Base-by-base conservation (phyloP, 2,888 invertebrate species). In the Elysia crispata region DNA sequence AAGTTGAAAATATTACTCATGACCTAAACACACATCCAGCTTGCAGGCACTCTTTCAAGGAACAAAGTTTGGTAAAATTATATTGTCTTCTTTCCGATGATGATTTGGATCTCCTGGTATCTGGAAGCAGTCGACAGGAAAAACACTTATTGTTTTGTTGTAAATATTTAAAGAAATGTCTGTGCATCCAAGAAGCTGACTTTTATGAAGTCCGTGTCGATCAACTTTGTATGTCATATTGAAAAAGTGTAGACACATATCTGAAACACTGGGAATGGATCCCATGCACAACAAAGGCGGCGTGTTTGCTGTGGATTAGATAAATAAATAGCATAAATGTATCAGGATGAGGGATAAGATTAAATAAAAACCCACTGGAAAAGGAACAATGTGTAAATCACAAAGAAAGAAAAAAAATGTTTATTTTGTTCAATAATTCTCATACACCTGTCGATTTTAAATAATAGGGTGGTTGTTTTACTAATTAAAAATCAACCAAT, bases 61-160 rank as follows among this genome's bases (percentile, higher is more conserved):
- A 18, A 80, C 80, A 76, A 80, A 80, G 57, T 80, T 80, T 0
- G 80, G 80, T 25, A 76, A 72, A 31, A 80, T 76, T 3, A 80
- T 62, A 28, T 76, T 28, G 13, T 80, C 80, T 30, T 80, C 57
- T 70, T 75, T 74, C 0, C 23, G 75, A 30, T 83, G 82, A 50
- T 83, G 80, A 54, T 84, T 83, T 31, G 83, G 84, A 76, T 86
- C 84, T 13, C 87, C 87, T 0, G 89, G 89, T 77, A 90, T 89
- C 82, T 89, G 85, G 82, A 90, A 90, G 77, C 89, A 90, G 66
- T 87, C 88, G 0, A 90, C 87, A 1, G 89, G 89, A 70, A 88
- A 87, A 8, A 85, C 84, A 33, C 87, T 87, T 18, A 89, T 87
- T 20, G 89, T 89, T 72, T 84, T 85, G 75, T 89, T 89, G 74